A percentile compares a stretch with the other conserved stretches of the same genome.
Conservation (phyloP, 2,113 vertebrate genomes). For the Heterotis niloticus region DNA sequence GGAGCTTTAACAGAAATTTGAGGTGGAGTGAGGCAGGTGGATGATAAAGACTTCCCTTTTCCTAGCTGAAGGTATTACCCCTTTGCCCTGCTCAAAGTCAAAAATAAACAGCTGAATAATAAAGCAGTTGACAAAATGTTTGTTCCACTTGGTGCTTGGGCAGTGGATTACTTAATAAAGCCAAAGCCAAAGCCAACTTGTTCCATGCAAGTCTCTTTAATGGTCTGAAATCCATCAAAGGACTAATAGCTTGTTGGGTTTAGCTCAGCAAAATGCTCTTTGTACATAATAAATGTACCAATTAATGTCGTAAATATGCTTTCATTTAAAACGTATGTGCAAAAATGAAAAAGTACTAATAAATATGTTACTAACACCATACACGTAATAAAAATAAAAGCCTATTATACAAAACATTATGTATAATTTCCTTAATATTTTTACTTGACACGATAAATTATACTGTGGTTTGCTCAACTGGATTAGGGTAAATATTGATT, state of each 20-base stretch:
- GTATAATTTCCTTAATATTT: background rate
- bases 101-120: conserved; percentile 20
- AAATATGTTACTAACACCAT: background rate
- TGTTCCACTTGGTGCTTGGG: conserved; percentile 20
- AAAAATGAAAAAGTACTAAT: background rate
- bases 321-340: conserved; percentile 13
- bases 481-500: background rate
- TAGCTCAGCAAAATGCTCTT: conserved; percentile 13
- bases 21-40: background rate
- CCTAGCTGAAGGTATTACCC: background rate
- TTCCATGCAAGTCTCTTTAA: conserved; percentile 22
- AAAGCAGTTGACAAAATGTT: conserved; percentile 23
- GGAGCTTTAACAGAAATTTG: background rate
- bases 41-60: background rate
- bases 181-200: conserved; percentile 17
- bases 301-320: conserved; percentile 17
- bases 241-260: conserved; percentile 25
- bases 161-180: conserved; percentile 25
- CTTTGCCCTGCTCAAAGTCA: background rate
- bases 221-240: conserved; percentile 30
- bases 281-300: conserved; percentile 22
- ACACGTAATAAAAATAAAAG: conserved; percentile 10
- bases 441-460: conserved; percentile 1
- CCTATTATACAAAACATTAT: background rate
- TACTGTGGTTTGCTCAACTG: background rate